Evolutionary conservation across 2,113 vertebrate species (phyloP).

Genomic region (Chroicocephalus ridibundus): DNA sequence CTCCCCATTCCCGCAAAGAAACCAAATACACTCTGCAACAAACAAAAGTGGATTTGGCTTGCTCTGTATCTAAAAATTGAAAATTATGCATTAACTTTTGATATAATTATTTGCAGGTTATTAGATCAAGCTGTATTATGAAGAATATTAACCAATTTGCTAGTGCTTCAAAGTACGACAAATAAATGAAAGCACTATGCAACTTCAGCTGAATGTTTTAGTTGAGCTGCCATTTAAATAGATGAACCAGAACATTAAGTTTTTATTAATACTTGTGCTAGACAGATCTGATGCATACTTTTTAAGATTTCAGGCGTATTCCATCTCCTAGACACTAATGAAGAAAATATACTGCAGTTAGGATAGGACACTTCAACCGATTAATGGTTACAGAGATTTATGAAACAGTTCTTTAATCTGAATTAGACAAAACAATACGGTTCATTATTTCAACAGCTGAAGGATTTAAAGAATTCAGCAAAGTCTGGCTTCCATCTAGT

Average conservation of each 20-base stretch:
- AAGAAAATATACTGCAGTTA: background rate
- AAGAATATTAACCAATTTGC: background rate
- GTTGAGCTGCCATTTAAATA: background rate
- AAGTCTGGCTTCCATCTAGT: constrained; percentile 29
- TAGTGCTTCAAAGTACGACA: background rate
- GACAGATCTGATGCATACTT: background rate
- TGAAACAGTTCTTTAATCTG: background rate
- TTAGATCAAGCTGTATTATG: background rate
- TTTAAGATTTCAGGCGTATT: background rate
- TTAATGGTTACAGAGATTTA: background rate
- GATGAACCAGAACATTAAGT: background rate
- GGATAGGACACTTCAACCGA: background rate
- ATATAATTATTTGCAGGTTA: background rate
- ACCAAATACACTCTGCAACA: background rate
- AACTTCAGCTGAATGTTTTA: background rate
- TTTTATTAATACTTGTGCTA: background rate
- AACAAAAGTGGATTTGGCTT: background rate
- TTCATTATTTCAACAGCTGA: background rate
- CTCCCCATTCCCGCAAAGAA: background rate
- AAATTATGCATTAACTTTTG: background rate
- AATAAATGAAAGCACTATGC: background rate
- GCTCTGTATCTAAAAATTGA: background rate
- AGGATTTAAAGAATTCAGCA: background rate
- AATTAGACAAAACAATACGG: background rate
- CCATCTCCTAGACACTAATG: background rate